Evolutionary conservation across 2,113 vertebrate genomes (phyloP).

Genomic region (Rhinolophus sinicus): DNA sequence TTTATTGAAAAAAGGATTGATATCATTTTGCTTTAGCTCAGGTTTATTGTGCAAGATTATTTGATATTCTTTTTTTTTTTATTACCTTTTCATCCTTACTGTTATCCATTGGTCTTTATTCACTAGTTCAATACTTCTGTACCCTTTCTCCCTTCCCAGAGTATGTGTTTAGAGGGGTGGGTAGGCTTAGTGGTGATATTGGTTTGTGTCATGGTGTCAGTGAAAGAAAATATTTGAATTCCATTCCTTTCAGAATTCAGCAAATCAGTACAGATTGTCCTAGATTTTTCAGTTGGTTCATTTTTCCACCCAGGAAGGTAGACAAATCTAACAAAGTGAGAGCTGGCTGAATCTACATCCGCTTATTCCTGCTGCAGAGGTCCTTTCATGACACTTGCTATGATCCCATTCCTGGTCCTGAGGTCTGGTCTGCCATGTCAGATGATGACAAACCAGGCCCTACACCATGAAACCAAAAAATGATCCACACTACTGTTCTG

Average conservation of each 20-base stretch:
- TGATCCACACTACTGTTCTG: accelerated
- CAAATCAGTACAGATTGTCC: background rate
- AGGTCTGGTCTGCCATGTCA: background rate
- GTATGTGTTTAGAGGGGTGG: too few relatives aligned
- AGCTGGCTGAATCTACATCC: background rate
- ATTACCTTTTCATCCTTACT: background rate
- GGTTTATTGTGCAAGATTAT: background rate
- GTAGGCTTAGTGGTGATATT: background rate
- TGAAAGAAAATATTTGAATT: background rate
- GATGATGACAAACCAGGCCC: background rate
- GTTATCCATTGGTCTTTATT: background rate
- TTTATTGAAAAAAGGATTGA: background rate
- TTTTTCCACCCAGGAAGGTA: background rate
- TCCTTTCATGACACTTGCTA: background rate
- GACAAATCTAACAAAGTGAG: background rate
- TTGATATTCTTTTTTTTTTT: background rate
- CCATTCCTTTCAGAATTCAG: background rate
- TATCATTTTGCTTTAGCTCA: background rate
- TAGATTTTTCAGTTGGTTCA: background rate
- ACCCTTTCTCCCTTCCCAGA: background rate
- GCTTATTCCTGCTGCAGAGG: background rate
- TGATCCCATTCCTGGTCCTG: background rate
- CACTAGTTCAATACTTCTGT: background rate
- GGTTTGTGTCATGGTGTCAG: background rate
- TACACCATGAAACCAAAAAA: background rate